Percentiles rank a stretch among this genome's conserved stretches.
These are phyloP conservation scores for Tinamus major DNA, from an alignment of 2,797 vertebrate genomes.

Conservation along the genomic window DNA sequence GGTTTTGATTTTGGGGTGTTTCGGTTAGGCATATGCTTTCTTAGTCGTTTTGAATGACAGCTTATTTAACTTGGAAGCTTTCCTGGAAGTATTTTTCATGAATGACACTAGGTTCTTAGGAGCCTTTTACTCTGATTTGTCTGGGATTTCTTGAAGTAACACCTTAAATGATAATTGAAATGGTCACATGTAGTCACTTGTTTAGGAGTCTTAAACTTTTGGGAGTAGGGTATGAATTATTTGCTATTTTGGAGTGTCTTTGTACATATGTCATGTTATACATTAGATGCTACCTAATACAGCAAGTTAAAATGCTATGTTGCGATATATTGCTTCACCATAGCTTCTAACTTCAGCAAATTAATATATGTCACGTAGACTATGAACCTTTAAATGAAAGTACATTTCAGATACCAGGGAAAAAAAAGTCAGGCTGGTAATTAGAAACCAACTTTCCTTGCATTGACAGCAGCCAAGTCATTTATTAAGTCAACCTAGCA, in stretches of 20 bases:
- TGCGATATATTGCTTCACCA: not conserved
- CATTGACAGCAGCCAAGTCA: constrained; percentile 74
- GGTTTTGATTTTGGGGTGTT: not conserved
- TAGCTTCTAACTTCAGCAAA: constrained; percentile 16
- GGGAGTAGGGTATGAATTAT: not conserved
- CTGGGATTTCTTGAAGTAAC: not conserved
- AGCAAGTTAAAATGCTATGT: not conserved
- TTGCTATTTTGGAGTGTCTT: not conserved
- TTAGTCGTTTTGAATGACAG: not conserved
- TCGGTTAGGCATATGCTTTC: not conserved
- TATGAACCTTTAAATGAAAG: constrained; percentile 54
- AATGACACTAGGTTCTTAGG: not conserved
- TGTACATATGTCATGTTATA: not conserved
- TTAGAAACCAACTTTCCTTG: constrained; percentile 75
- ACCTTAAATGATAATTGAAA: not conserved
- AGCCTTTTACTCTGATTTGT: not conserved
- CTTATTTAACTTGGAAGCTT: not conserved
- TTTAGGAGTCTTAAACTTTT: not conserved
- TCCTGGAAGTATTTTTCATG: not conserved
- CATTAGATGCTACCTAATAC: not conserved
- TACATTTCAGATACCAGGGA: constrained; percentile 36
- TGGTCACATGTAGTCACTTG: not conserved
- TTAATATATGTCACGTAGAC: constrained; percentile 32
- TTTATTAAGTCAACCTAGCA: constrained; percentile 82
- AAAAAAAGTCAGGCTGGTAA: constrained; percentile 68